Evolutionary conservation across 2,113 vertebrate species (phyloP).

Genomic region (Nerophis lumbriciformis): DNA sequence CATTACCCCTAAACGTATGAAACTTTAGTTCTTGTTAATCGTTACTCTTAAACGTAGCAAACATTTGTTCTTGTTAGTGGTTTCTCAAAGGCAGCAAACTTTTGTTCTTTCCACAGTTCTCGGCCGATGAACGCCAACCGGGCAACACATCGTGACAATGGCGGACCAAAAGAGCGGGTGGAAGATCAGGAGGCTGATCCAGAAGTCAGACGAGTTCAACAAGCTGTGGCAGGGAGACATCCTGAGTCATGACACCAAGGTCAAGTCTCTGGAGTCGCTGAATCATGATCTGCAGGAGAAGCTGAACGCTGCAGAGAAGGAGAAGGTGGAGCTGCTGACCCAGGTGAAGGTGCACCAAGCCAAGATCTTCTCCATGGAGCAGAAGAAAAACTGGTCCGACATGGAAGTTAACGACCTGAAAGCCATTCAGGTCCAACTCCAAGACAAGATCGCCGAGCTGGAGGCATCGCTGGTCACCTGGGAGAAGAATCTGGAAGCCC

Average conservation of each 20-base stretch:
- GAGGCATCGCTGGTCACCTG: background rate
- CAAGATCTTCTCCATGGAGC: conserved; percentile 5
- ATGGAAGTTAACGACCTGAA: background rate
- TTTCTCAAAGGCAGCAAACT: too few relatives aligned
- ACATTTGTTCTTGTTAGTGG: too few relatives aligned
- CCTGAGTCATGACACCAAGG: background rate
- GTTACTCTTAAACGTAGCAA: too few relatives aligned
- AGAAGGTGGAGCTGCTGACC: conserved; percentile 1
- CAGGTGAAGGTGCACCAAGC: conserved; percentile 6
- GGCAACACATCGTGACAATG: background rate
- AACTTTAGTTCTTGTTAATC: too few relatives aligned
- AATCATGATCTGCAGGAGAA: conserved; percentile 1
- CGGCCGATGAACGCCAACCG: background rate
- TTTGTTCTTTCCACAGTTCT: background rate
- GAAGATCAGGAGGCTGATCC: conserved; percentile 4
- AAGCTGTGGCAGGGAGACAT: conserved; percentile 1
- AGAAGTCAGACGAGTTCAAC: conserved; percentile 3
- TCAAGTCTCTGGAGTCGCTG: background rate
- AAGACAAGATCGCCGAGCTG: background rate
- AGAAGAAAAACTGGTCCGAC: background rate
- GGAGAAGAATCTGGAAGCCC: background rate
- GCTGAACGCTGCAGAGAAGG: conserved; percentile 1
- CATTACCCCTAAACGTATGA: too few relatives aligned
- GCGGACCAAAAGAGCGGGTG: background rate
- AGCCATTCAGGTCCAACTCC: background rate